Base-by-base conservation (phyloP, 2,113 vertebrate species). In the Python bivittatus region DNA sequence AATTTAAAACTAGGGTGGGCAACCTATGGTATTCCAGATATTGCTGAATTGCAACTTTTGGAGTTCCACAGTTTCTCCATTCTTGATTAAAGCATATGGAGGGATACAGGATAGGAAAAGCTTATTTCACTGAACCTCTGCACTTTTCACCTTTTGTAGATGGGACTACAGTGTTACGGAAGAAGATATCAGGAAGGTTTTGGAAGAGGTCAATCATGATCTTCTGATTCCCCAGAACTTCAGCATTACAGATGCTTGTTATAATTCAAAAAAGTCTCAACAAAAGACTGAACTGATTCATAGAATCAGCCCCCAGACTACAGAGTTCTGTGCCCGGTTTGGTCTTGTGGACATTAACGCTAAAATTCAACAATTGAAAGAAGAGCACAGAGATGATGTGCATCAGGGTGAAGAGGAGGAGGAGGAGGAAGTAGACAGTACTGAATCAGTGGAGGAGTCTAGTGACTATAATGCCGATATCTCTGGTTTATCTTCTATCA, bases 81-180 rank as follows among this genome's bases (percentile, higher is more conserved):
- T 79, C 68, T 17, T 38, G 68, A 79, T 79, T 22, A 79, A 79
- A 79, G 3, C 17, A 3, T 38, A 33, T 79, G 38, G 33, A 79
- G 1, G 6, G 15, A 2, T 79, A 22, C 33, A 22, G 33, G 38
- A 38, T 22, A 38, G 17, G 68, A 17, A 79, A 7, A 6, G 4
- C 7, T 33, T 23, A 29, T 89, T 2, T 89, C 33, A 52, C 61
- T 88, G 54, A 0, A 91, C 54, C 0, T 0, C 53, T 94, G 94
- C 94, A 17, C 42, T 29, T 22, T 68, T 29, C n/a, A 56, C 58
- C 85, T 93, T 94, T 95, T 92, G 12, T 92, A 99, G 99, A 96
- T 99, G 99, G 99, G 98, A 99, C 97, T 99, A 98, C 96, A 98
- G 97, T 33, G 98, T 93, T 1, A 98, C 99, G 29, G 98, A 99